Evolutionary conservation across 2,113 vertebrate genomes (phyloP).

Genomic region (Halcyon malimbica): DNA sequence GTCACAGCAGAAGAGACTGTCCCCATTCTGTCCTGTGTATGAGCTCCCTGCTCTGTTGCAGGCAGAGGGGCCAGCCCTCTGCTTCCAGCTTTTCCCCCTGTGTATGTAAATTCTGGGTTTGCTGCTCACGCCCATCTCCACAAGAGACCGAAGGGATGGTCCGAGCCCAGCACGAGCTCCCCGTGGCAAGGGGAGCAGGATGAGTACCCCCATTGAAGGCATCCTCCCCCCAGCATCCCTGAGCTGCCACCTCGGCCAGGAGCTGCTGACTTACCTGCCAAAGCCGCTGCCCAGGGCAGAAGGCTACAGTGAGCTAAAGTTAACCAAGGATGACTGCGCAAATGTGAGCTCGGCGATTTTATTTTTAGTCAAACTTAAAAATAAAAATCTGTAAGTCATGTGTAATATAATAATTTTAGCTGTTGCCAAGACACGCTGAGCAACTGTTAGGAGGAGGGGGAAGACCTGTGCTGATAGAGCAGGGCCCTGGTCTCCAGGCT

Average conservation of each 20-base stretch:
- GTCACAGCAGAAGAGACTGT: background rate
- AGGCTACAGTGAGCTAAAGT: background rate
- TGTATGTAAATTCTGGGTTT: background rate
- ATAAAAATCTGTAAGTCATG: conserved; percentile 52
- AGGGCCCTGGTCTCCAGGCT: background rate
- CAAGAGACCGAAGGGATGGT: background rate
- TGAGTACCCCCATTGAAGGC: background rate
- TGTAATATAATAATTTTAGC: conserved; percentile 71
- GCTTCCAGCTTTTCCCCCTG: background rate
- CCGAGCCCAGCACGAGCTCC: background rate
- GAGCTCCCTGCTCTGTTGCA: background rate
- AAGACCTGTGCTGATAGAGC: background rate
- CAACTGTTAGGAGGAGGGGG: conserved; percentile 37
- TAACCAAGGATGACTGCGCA: conserved; percentile 67
- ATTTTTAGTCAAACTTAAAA: conserved; percentile 44
- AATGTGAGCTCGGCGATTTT: conserved; percentile 35
- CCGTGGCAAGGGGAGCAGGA: background rate
- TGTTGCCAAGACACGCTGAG: conserved; percentile 62
- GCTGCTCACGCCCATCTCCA: background rate
- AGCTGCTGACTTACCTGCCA: conserved; percentile 13
- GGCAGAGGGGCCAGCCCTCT: background rate
- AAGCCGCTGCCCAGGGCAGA: background rate
- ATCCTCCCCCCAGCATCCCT: accelerated
- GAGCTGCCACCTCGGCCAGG: background rate
- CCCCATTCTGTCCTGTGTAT: accelerated